phyloP scores from a whole-genome alignment of 2,888 invertebrate species.

The Vanessa cardui region DNA sequence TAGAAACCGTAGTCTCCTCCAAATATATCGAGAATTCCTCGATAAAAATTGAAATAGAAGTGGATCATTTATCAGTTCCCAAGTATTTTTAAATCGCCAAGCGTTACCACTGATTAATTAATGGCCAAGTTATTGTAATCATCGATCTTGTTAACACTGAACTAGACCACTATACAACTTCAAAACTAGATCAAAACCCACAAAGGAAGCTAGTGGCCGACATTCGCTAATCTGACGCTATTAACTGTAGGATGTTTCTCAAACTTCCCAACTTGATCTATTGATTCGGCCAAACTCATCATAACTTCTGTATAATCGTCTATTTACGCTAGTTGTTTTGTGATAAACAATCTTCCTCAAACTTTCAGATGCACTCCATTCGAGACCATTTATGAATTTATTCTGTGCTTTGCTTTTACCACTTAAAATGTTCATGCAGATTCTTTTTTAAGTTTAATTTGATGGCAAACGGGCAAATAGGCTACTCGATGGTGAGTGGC shows the following conservation, averaged over 20 bases:
- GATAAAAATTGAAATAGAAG: too few species aligned
- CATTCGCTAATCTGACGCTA: constrained; percentile 2
- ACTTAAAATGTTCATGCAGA: too few species aligned
- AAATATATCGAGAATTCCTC: too few species aligned
- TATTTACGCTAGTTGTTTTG: constrained; percentile 2
- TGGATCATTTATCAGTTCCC: too few species aligned
- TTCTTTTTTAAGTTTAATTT: too few species aligned
- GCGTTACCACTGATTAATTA: too few species aligned
- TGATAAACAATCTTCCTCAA: neutral
- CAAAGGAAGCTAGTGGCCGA: constrained; percentile 3
- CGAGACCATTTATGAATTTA: neutral
- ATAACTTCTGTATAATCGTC: constrained; percentile 10
- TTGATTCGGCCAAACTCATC: constrained; percentile 22
- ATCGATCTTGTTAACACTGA: neutral
- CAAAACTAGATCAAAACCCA: neutral
- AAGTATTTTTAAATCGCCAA: too few species aligned
- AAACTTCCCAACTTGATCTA: constrained; percentile 19
- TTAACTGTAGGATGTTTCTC: constrained; percentile 16
- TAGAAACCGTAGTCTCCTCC: too few species aligned
- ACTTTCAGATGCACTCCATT: neutral
- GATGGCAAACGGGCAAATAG: too few species aligned
- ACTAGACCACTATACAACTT: neutral
- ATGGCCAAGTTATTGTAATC: neutral
- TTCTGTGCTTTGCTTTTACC: neutral
- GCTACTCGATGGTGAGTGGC: too few species aligned